Base-by-base conservation (phyloP, 2,113 vertebrate genomes). In the Barbus barbus region DNA sequence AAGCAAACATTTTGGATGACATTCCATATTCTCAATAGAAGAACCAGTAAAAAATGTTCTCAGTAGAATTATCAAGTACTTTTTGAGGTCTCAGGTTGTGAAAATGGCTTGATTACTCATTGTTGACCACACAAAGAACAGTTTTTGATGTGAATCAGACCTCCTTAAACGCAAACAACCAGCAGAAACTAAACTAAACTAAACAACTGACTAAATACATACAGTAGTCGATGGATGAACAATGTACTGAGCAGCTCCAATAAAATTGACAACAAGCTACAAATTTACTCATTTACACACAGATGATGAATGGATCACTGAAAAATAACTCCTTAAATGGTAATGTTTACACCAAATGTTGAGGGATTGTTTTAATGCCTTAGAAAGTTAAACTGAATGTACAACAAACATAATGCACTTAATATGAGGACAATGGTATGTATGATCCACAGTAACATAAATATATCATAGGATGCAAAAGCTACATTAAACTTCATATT, bases 321-420 rank as follows among this genome's bases (percentile, higher is more conserved):
- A 73, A 73, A 77, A 24, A 63, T 24, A 74, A 38, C 14, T 56
- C 90, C 90, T 93, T 92, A 92, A 91, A 56, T 44, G 16, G 28
- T 90, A 89, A 94, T 95, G 93, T 94, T 94, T 93, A 95, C 94
- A 96, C 95, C 95, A 97, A 97, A 97, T 95, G 92, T 24, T 91
- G 92, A 74, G 87, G 94, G 91, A 94, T 91, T 87, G 91, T 13
- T 92, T 94, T 94, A 93, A 94, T 96, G 96, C 96, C 96, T 98
- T 98, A 96, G 95, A 93, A 94, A 94, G 94, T 95, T 53, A 74
- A 85, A 94, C 93, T 97, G 97, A 99, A 98, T 98, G 97, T 98
- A 97, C 84, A 96, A 95, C 92, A 94, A 94, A 95, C 91, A 91
- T 91, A 93, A 94, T 95, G 93, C 94, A 96, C 94, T 95, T 95